These are phyloP conservation scores for Illadopsis cleaveri DNA, from an alignment of 2,113 vertebrate genomes.

Conservation along the genomic window DNA sequence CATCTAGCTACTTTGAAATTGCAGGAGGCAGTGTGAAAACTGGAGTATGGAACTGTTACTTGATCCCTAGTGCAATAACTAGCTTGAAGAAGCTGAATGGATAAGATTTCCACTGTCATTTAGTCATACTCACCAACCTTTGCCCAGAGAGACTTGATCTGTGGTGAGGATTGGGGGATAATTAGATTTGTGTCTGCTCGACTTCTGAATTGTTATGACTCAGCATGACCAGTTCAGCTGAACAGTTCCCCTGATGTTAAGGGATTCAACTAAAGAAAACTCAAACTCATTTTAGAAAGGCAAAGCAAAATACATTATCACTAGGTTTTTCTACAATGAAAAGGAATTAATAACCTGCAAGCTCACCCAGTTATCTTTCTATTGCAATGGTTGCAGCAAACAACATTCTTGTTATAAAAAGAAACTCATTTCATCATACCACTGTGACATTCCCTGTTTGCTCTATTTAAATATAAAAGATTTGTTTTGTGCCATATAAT, in stretches of 20 bases:
- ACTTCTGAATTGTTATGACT: not conserved
- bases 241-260: not conserved
- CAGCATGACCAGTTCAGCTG: not conserved
- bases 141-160: not conserved
- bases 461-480: not conserved
- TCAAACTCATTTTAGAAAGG: not conserved
- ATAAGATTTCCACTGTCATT: not conserved
- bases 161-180: not conserved
- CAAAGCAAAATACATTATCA: not conserved
- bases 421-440: not conserved
- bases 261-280: not conserved
- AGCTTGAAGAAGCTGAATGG: not conserved
- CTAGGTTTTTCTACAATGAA: not conserved
- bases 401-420: not conserved
- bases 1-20: not conserved
- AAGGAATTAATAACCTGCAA: not conserved
- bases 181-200: not conserved
- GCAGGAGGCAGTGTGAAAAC: not conserved
- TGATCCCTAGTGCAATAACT: not conserved
- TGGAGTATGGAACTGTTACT: not conserved
- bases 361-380: not conserved
- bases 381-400: not conserved
- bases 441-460: not conserved
- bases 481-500: not conserved
- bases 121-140: not conserved